Evolutionary conservation across 2,113 vertebrate species (phyloP).

Genomic region (Melanostigma gelatinosum): DNA sequence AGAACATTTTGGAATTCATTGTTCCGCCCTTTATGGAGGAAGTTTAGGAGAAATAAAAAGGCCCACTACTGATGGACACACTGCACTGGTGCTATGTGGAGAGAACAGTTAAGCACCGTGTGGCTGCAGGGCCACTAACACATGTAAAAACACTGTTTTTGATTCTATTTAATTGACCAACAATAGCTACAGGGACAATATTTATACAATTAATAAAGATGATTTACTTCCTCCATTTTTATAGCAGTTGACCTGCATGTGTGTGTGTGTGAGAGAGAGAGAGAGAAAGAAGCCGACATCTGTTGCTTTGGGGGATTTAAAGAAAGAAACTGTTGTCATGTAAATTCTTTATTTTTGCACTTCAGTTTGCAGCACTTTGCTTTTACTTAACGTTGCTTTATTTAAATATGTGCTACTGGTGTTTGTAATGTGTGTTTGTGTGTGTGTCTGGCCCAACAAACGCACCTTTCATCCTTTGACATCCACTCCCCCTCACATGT

Average conservation of each 20-base stretch:
- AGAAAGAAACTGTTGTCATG: conserved; percentile 13
- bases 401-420: conserved; percentile 42
- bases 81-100: background rate
- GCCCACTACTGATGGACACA: background rate
- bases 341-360: conserved; percentile 56
- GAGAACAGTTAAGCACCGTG: background rate
- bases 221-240: conserved; percentile 48
- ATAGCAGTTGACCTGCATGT: conserved; percentile 19
- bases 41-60: background rate
- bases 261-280: background rate
- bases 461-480: conserved; percentile 11
- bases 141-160: conserved; percentile 30
- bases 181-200: conserved; percentile 24
- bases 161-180: conserved; percentile 29
- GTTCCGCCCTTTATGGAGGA: conserved; percentile 3
- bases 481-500: conserved; percentile 20
- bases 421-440: conserved; percentile 24
- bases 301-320: background rate
- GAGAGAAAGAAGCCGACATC: background rate
- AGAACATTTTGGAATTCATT: conserved; percentile 1
- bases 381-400: conserved; percentile 47
- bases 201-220: conserved; percentile 46
- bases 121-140: background rate
- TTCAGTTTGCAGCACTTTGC: conserved; percentile 40
- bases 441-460: conserved; percentile 20